phyloP scores from a whole-genome alignment of 2,113 vertebrate genomes.

The Paradisaea rubra region DNA sequence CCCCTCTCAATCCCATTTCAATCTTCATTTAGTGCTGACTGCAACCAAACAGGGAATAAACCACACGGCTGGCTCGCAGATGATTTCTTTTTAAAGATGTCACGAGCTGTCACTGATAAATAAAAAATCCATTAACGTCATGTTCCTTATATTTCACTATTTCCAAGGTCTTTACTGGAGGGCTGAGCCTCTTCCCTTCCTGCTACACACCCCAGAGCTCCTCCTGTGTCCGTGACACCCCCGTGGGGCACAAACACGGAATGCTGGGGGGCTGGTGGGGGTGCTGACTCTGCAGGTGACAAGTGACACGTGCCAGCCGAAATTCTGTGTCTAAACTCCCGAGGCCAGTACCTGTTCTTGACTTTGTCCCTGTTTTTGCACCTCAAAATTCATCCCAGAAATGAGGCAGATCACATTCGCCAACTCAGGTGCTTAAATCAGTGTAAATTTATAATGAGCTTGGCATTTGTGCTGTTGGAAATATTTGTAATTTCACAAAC shows the following conservation, averaged over 20 bases:
- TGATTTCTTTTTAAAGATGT: not conserved
- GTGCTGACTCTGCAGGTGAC: not conserved
- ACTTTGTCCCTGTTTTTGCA: accelerated
- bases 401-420: not conserved
- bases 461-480: not conserved
- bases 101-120: not conserved
- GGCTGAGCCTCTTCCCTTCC: not conserved
- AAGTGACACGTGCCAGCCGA: not conserved
- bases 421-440: not conserved
- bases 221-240: slow-evolving; percentile 41
- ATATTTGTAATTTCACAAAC: not conserved
- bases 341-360: not conserved
- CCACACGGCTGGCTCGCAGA: not conserved
- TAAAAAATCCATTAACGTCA: not conserved
- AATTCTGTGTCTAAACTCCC: not conserved
- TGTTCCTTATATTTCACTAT: not conserved
- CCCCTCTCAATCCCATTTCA: not conserved
- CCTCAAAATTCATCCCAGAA: not conserved
- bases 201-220: slow-evolving; percentile 44
- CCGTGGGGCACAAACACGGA: not conserved
- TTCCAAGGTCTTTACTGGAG: not conserved
- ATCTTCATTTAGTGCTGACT: slow-evolving; percentile 6
- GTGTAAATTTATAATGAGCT: not conserved
- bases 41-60: not conserved
- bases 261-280: not conserved